phyloP scores from a whole-genome alignment of 2,888 invertebrate species.

The Eurytoma californica region DNA sequence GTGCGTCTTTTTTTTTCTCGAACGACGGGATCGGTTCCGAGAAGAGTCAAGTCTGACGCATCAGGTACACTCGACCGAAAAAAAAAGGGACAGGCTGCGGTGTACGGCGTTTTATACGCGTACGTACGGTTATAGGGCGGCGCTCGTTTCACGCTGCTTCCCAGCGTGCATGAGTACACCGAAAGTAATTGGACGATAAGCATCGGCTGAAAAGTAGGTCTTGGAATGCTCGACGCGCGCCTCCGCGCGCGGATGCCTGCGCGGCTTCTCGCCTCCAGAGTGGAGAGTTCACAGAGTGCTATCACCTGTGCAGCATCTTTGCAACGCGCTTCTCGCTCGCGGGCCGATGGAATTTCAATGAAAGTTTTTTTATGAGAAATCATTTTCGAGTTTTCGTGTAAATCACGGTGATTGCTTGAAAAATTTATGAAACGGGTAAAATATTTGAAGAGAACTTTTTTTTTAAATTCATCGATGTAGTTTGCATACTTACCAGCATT shows the following conservation, averaged over 20 bases:
- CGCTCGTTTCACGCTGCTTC: slow-evolving; percentile 19
- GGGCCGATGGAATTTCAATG: no score
- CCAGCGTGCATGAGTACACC: slow-evolving; percentile 2
- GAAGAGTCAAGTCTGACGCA: slow-evolving; percentile 1
- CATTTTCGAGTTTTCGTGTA: no score
- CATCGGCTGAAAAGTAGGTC: slow-evolving; percentile 43
- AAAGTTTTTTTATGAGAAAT: no score
- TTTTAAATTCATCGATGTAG: no score
- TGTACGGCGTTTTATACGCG: background rate
- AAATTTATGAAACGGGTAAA: no score
- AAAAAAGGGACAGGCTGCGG: background rate
- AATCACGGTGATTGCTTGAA: no score
- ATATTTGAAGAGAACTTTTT: no score
- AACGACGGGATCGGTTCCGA: background rate
- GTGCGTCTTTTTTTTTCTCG: background rate
- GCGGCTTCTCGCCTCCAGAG: background rate
- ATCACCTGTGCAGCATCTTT: no score
- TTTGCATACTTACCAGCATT: no score
- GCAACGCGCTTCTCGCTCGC: no score
- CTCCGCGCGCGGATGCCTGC: background rate
- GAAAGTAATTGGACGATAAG: slow-evolving; percentile 45
- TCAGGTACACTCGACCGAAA: background rate
- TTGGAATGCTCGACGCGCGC: slow-evolving; percentile 10
- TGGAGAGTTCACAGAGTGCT: no score
- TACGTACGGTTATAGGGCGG: no score